A percentile compares a stretch with the other conserved stretches of the same genome.
These are phyloP conservation scores for Brachyptera putata DNA, from an alignment of 2,888 invertebrate genomes.

Conservation along the genomic window DNA sequence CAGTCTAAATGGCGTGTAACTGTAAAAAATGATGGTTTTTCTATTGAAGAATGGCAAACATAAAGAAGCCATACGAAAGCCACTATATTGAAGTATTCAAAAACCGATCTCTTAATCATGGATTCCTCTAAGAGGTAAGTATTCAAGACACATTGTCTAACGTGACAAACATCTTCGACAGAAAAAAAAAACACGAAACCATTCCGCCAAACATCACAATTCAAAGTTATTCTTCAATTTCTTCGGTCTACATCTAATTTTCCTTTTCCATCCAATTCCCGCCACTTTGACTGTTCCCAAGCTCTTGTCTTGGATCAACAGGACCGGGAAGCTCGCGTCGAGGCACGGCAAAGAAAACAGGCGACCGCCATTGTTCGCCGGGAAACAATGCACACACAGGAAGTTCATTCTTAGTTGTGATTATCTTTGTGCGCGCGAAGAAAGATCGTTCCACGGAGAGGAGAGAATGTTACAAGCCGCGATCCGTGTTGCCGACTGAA, in stretches of 20 bases:
- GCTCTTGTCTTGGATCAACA: not conserved
- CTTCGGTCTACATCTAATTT: not conserved
- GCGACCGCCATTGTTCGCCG: slow-evolving; percentile 2
- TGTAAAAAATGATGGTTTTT: too few relatives aligned
- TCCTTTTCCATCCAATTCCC: not conserved
- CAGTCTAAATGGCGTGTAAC: too few relatives aligned
- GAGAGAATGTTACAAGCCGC: not conserved
- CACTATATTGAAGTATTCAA: too few relatives aligned
- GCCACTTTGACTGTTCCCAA: not conserved
- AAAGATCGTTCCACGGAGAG: not conserved
- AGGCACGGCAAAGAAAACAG: not conserved
- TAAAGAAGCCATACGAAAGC: too few relatives aligned
- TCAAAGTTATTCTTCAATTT: slow-evolving; percentile 9
- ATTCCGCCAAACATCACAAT: too few relatives aligned
- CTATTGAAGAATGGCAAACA: too few relatives aligned
- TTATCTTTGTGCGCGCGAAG: slow-evolving; percentile 24
- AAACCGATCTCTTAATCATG: too few relatives aligned
- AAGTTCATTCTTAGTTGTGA: slow-evolving; percentile 23
- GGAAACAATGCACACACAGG: not conserved
- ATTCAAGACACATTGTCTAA: too few relatives aligned
- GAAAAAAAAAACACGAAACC: too few relatives aligned
- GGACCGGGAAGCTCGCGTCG: not conserved
- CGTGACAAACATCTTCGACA: too few relatives aligned
- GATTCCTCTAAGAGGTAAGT: too few relatives aligned
- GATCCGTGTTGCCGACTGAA: not conserved